Base-by-base conservation (phyloP, 1,140 invertebrate genomes). In the Atta colombica region DNA sequence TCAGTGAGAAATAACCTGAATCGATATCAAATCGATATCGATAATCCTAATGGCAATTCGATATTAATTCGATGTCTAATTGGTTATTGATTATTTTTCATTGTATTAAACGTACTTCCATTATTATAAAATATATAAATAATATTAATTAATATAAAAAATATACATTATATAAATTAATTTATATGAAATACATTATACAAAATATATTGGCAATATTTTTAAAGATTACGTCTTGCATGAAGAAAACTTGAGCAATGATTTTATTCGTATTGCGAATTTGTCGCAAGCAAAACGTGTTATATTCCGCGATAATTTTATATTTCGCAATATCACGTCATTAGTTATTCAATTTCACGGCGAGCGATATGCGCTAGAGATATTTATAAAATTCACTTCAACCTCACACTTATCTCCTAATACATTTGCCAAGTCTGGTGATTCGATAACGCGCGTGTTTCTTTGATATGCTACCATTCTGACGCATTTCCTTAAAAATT, bases 301-400 rank as follows among this genome's bases (percentile, higher is more conserved):
- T 68, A n/a, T 28, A 39, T 25, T n/a, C 7, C 8, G 14, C 28
- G 28, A 61, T 69, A 69, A 69, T 45, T 69, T 68, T 80, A 35
- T 25, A 21, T 45, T 60, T 60, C 7, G 31, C n/a, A 74, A n/a
- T 18, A 18, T 77, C 53, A 35, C 16, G 18, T 18, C 18, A 10
- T 25, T 25, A 10, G 21, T 8, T 63, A 28, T 63, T 31, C 16
- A 31, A 21, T 75, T 77, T 77, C 21, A 60, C 16, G 14, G 10
- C 14, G 4, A 77, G n/a, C 16, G 58, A 77, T 65, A 65, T 60
- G n/a, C 35, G 7, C 21, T 7, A 72, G 45, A 39, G 60, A 65
- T 65, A 78, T 78, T 65, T 51, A 35, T 61, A 78, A 78, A 65
- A 31, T 65, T 78, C 21, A 61, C 5, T 16, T 58, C 28, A 18